phyloP scores from a whole-genome alignment of 2,888 invertebrate species.

The Troilus luridus region DNA sequence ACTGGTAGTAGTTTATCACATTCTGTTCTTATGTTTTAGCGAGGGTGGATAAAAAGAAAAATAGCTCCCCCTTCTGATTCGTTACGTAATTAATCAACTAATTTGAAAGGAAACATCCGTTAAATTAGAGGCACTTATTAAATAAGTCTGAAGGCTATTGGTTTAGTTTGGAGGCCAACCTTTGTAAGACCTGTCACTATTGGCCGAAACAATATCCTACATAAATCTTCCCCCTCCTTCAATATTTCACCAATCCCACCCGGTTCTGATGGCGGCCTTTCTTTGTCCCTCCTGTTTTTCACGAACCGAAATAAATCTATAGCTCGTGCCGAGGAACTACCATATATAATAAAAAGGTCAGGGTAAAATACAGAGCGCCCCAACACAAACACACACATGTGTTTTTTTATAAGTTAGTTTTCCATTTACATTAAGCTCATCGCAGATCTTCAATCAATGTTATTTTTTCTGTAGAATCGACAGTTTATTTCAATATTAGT shows the following conservation, averaged over 20 bases:
- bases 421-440: no score
- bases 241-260: conserved; percentile 30
- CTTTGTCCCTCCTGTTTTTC: conserved; percentile 29
- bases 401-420: no score
- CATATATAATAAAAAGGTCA: not conserved
- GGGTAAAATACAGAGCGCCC: not conserved
- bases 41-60: not conserved
- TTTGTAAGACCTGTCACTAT: conserved; percentile 23
- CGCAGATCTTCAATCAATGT: no score
- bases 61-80: not conserved
- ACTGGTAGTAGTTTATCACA: no score
- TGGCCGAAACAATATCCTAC: conserved; percentile 18
- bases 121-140: not conserved
- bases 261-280: conserved; percentile 30
- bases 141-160: conserved; percentile 16
- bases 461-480: no score
- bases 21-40: not conserved
- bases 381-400: no score
- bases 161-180: not conserved
- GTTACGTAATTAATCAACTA: not conserved
- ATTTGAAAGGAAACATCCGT: not conserved
- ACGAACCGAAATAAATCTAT: not conserved
- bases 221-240: conserved; percentile 30
- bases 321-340: not conserved
- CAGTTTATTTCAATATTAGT: no score